Percentiles rank a stretch among this genome's conserved stretches.
Conservation (phyloP, 2,113 vertebrate genomes). For the Edolisoma coerulescens region DNA sequence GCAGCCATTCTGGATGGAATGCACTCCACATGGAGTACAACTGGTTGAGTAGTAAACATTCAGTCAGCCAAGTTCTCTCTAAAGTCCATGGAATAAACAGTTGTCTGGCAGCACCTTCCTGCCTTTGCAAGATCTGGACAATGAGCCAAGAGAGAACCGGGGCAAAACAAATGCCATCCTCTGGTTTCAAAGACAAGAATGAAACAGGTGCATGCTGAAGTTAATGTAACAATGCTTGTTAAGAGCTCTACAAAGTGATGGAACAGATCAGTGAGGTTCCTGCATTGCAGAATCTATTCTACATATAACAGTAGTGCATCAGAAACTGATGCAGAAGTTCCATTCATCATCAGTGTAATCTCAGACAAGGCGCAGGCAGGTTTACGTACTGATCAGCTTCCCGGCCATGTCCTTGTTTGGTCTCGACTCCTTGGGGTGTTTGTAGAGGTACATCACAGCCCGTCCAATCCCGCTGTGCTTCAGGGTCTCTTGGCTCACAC, state of each 20-base stretch:
- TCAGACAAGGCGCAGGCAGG: not conserved
- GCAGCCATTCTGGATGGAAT: not conserved
- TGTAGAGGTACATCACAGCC: slow-evolving; percentile 98
- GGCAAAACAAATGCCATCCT: not conserved
- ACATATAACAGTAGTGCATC: accelerated
- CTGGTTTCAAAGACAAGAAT: not conserved
- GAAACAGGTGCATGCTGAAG: not conserved
- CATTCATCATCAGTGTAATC: not conserved
- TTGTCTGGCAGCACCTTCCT: not conserved
- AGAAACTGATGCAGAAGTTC: not conserved
- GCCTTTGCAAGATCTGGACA: not conserved
- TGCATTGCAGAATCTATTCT: not conserved
- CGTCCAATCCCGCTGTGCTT: slow-evolving; percentile 97
- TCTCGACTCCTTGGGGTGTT: slow-evolving; percentile 95
- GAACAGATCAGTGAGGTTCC: not conserved
- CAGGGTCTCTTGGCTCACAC: slow-evolving; percentile 95
- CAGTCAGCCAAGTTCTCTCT: not conserved
- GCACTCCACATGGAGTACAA: not conserved
- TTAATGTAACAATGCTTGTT: not conserved
- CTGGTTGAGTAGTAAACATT: not conserved
- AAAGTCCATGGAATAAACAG: not conserved
- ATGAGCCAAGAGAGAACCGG: not conserved
- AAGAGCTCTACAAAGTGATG: not conserved
- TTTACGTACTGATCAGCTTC: slow-evolving; percentile 93
- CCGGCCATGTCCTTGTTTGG: slow-evolving; percentile 96